Percentiles rank a stretch among this genome's conserved stretches.
Evolutionary conservation across 1,140 invertebrate species (phyloP).

Genomic region (Trichogramma pretiosum): DNA sequence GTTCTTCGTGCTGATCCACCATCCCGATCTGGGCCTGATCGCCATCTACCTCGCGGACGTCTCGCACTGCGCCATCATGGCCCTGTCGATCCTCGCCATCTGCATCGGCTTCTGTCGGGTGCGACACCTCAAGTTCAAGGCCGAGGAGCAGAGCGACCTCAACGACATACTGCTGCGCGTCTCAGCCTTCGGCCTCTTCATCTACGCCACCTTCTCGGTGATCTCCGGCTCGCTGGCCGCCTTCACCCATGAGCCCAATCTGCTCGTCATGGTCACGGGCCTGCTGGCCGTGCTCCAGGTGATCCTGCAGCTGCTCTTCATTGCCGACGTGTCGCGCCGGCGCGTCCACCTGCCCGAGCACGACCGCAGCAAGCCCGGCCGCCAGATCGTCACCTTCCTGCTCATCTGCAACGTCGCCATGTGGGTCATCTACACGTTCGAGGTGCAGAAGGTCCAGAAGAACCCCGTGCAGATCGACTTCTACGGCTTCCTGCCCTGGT

Average conservation of each 20-base stretch:
- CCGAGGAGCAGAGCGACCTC: constrained; percentile 77
- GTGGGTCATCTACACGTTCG: constrained; percentile 94
- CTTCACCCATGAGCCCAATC: constrained; percentile 74
- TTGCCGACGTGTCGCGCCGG: constrained; percentile 84
- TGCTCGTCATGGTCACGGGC: constrained; percentile 83
- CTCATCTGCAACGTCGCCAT: constrained; percentile 91
- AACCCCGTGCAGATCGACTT: constrained; percentile 87
- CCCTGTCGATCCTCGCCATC: constrained; percentile 78
- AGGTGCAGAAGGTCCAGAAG: constrained; percentile 84
- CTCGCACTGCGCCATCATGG: constrained; percentile 80
- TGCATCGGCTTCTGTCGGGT: constrained; percentile 79
- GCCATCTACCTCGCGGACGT: constrained; percentile 86
- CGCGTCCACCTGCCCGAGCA: constrained; percentile 84
- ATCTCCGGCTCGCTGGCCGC: constrained; percentile 79
- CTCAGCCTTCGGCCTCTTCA: constrained; percentile 83
- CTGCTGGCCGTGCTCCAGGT: constrained; percentile 80
- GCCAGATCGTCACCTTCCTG: constrained; percentile 90
- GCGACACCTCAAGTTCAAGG: constrained; percentile 77
- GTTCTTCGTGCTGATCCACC: constrained; percentile 86
- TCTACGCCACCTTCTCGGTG: constrained; percentile 86
- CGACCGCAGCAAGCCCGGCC: constrained; percentile 84
- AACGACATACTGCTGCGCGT: constrained; percentile 85
- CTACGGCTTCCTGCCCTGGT: constrained; percentile 91
- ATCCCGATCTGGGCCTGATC: constrained; percentile 66
- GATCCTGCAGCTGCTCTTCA: constrained; percentile 86